phyloP scores from a whole-genome alignment of 2,888 invertebrate species.

The Ochropleura plecta region DNA sequence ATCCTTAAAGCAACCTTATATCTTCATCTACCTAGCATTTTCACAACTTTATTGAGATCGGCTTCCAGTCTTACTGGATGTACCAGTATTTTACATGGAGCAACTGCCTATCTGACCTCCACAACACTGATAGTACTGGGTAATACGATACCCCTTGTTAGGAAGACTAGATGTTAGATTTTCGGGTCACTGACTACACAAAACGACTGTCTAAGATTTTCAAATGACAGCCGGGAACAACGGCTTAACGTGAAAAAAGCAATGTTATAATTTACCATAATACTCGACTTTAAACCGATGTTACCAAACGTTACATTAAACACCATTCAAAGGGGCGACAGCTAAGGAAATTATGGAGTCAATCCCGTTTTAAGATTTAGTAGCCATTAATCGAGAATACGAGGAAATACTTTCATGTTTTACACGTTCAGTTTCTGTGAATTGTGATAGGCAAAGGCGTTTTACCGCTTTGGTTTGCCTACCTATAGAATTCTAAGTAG shows the following conservation, averaged over 20 bases:
- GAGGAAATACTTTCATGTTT: constrained; percentile 51
- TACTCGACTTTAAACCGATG: background rate
- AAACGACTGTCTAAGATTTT: no score
- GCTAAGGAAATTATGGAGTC: constrained; percentile 36
- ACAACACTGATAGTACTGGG: no score
- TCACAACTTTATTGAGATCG: no score
- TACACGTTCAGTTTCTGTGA: constrained; percentile 49
- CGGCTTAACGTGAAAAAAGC: no score
- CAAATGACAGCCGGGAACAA: no score
- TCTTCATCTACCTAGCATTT: no score
- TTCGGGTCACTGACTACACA: no score
- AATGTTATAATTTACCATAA: background rate
- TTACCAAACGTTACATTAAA: constrained; percentile 11
- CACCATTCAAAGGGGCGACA: constrained; percentile 5
- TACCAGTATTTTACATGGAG: no score
- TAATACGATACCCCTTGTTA: no score
- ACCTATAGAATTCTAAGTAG: constrained; percentile 9
- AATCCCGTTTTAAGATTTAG: constrained; percentile 54
- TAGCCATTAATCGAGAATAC: constrained; percentile 58
- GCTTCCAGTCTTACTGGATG: no score
- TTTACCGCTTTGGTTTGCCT: constrained; percentile 18
- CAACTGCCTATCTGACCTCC: no score
- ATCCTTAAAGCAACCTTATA: background rate
- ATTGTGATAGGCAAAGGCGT: constrained; percentile 22
- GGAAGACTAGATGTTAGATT: no score